These are phyloP conservation scores for Drosophila algonquin DNA, from an alignment of 2,888 invertebrate species.

Conservation along the genomic window DNA sequence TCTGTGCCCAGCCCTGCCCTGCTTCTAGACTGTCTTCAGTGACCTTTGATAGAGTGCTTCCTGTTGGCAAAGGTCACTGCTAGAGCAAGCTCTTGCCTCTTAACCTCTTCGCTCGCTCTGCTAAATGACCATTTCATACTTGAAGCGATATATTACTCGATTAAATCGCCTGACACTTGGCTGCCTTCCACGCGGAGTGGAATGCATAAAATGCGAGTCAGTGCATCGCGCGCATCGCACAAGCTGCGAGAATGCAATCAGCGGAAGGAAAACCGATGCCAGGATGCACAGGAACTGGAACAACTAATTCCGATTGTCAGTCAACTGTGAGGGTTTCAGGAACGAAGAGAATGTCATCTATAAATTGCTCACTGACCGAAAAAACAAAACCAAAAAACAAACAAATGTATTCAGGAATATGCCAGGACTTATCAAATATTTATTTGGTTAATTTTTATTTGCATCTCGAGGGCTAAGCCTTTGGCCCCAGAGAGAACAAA, in stretches of 20 bases:
- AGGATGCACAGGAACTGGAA: conserved; percentile 3
- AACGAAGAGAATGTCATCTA: conserved; percentile 15
- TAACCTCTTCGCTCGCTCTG: neutral
- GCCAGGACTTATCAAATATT: conserved; percentile 42
- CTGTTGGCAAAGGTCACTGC: too few relatives aligned
- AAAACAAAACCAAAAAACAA: neutral
- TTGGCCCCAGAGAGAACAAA: conserved; percentile 51
- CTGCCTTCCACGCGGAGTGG: conserved; percentile 37
- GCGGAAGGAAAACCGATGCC: conserved; percentile 4
- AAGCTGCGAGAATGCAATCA: conserved; percentile 42
- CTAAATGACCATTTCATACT: conserved; percentile 14
- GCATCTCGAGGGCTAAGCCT: conserved; percentile 57
- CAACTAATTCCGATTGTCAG: conserved; percentile 24
- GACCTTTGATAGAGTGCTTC: too few relatives aligned
- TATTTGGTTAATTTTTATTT: conserved; percentile 62
- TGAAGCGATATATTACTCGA: conserved; percentile 48
- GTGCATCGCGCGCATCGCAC: conserved; percentile 29
- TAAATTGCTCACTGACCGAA: conserved; percentile 60
- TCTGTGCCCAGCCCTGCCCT: too few relatives aligned
- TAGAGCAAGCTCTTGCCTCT: neutral
- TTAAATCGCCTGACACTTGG: conserved; percentile 74
- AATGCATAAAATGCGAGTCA: conserved; percentile 58
- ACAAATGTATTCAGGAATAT: conserved; percentile 38
- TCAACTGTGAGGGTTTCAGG: conserved; percentile 41
- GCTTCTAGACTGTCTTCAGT: neutral